Percentiles rank a stretch among this genome's conserved stretches.
Evolutionary conservation across 2,113 vertebrate genomes (phyloP).

Genomic region (Glaucidium brasilianum): DNA sequence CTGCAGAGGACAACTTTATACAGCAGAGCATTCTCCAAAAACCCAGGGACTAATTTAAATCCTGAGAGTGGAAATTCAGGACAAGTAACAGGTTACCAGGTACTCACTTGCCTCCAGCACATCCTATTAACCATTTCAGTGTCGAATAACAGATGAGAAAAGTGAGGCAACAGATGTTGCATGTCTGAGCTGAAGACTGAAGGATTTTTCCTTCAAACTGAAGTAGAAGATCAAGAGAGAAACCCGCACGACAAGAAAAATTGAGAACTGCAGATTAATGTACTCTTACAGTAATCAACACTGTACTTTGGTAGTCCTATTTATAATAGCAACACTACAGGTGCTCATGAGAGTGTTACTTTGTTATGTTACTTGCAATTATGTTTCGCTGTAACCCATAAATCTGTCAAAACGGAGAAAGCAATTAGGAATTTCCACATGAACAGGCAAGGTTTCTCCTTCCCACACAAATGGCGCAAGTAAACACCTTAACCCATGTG

Average conservation of each 20-base stretch:
- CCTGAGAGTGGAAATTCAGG: not conserved
- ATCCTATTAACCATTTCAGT: not conserved
- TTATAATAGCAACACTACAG: conserved; percentile 10
- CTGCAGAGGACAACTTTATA: not conserved
- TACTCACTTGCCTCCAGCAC: not conserved
- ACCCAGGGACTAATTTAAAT: not conserved
- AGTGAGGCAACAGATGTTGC: not conserved
- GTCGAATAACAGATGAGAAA: not conserved
- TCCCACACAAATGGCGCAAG: not conserved
- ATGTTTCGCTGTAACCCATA: not conserved
- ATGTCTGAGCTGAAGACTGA: not conserved
- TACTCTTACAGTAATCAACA: not conserved
- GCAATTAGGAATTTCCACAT: conserved; percentile 49
- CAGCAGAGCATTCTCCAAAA: not conserved
- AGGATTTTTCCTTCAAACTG: not conserved
- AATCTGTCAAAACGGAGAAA: conserved; percentile 48
- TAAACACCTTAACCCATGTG: conserved; percentile 9
- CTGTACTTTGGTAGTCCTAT: not conserved
- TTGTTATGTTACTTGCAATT: conserved; percentile 31
- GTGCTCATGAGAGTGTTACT: not conserved
- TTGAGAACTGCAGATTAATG: not conserved
- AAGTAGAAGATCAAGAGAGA: not conserved
- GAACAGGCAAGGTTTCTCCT: conserved; percentile 30
- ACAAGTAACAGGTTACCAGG: not conserved
- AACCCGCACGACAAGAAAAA: fast-evolving